A percentile compares a stretch with the other conserved stretches of the same genome.
phyloP scores from a whole-genome alignment of 2,113 vertebrate genomes.

The Pelecanoides urinatrix region DNA sequence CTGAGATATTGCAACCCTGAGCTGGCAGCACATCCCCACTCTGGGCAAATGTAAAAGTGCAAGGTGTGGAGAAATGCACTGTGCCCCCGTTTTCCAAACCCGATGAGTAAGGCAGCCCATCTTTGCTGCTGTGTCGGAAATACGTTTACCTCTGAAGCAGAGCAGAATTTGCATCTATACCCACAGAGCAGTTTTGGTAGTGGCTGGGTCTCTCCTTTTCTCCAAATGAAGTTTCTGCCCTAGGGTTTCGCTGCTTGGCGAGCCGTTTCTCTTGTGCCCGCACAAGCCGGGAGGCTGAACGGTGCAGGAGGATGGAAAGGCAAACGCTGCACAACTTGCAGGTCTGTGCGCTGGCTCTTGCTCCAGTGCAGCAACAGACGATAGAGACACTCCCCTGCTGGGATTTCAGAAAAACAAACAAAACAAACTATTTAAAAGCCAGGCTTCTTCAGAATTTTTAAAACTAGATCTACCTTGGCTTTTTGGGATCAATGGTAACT shows the following conservation, averaged over 20 bases:
- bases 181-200: not conserved
- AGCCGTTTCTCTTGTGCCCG: fast-evolving
- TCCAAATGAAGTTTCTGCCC: not conserved
- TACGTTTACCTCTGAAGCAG: not conserved
- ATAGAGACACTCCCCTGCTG: not conserved
- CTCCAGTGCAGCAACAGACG: not conserved
- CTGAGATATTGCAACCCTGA: not conserved
- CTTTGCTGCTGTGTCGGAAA: not conserved
- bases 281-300: not conserved
- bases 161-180: not conserved
- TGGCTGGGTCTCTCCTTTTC: not conserved
- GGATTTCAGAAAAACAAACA: not conserved
- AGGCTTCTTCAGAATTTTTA: not conserved
- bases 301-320: not conserved
- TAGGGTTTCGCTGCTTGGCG: not conserved
- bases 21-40: not conserved
- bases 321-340: not conserved
- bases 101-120: not conserved
- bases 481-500: not conserved
- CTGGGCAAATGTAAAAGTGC: fast-evolving
- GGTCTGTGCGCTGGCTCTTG: not conserved
- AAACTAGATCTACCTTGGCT: not conserved
- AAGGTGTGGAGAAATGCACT: not conserved
- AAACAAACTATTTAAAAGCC: not conserved
- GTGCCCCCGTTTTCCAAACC: not conserved